Evolutionary conservation across 2,888 invertebrate genomes (phyloP).

Genomic region (Archips crataeganus): DNA sequence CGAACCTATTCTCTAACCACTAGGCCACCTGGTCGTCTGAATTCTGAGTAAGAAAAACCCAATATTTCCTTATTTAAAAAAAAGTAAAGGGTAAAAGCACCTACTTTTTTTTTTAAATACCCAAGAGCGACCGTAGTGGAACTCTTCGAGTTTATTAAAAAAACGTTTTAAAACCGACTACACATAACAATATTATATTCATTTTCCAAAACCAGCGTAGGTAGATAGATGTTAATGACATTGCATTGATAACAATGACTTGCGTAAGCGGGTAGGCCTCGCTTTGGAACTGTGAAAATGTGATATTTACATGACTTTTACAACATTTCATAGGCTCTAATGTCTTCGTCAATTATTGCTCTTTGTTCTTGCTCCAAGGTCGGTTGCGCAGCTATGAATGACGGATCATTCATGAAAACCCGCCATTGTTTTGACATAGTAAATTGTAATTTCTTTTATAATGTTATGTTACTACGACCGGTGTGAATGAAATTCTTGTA

Average conservation of each 20-base stretch:
- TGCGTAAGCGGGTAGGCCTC: constrained; percentile 41
- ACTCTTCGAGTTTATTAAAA: not conserved
- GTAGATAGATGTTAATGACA: constrained; percentile 29
- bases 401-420: constrained; percentile 35
- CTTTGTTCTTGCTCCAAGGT: constrained; percentile 54
- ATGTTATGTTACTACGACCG: not conserved
- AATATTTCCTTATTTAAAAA: no score
- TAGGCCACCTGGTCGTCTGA: no score
- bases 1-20: no score
- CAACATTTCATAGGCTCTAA: constrained; percentile 46
- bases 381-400: constrained; percentile 45
- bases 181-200: no score
- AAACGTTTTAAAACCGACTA: not conserved
- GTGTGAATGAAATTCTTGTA: not conserved
- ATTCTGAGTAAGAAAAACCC: no score
- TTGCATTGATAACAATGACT: constrained; percentile 16
- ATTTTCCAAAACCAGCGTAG: not conserved
- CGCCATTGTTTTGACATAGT: constrained; percentile 22
- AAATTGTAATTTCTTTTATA: constrained; percentile 15
- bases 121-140: no score
- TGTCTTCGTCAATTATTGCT: constrained; percentile 51
- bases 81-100: no score
- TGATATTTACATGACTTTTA: constrained; percentile 36
- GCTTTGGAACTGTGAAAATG: constrained; percentile 43
- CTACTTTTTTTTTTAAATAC: no score